A percentile compares a stretch with the other conserved stretches of the same genome.
Evolutionary conservation across 2,113 vertebrate genomes (phyloP).

Genomic region (Heterocephalus glaber): DNA sequence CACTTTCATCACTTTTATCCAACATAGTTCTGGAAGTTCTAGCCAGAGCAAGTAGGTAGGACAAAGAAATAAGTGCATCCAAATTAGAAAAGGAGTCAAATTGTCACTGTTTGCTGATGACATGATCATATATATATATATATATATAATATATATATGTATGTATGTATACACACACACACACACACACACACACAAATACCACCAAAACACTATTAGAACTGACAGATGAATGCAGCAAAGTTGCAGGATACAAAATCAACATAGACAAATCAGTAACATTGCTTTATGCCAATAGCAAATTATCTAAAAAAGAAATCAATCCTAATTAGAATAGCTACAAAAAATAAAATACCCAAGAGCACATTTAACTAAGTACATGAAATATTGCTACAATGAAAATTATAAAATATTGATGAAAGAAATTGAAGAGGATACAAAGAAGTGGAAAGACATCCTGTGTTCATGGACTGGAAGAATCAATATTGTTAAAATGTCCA

Average conservation of each 20-base stretch:
- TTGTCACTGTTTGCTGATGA: not conserved
- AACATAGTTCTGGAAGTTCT: not conserved
- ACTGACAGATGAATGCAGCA: not conserved
- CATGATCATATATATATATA: not conserved
- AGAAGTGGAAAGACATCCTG: not conserved
- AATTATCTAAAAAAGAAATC: not conserved
- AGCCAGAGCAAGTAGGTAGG: not conserved
- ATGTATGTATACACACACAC: too few relatives aligned
- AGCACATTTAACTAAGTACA: not conserved
- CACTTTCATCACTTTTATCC: not conserved
- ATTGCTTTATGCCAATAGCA: not conserved
- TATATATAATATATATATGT: too few relatives aligned
- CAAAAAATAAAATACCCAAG: not conserved
- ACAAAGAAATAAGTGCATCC: not conserved
- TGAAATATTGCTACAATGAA: not conserved
- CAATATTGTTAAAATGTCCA: not conserved
- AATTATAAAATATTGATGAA: not conserved
- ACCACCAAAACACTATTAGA: not conserved
- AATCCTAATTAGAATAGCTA: not conserved
- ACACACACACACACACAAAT: not conserved
- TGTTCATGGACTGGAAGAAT: not conserved
- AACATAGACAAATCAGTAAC: not conserved
- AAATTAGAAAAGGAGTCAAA: not conserved
- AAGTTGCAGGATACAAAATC: not conserved
- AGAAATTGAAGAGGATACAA: not conserved